These are phyloP conservation scores for Ptychoptera albimana DNA, from an alignment of 2,888 invertebrate genomes.

Conservation along the genomic window DNA sequence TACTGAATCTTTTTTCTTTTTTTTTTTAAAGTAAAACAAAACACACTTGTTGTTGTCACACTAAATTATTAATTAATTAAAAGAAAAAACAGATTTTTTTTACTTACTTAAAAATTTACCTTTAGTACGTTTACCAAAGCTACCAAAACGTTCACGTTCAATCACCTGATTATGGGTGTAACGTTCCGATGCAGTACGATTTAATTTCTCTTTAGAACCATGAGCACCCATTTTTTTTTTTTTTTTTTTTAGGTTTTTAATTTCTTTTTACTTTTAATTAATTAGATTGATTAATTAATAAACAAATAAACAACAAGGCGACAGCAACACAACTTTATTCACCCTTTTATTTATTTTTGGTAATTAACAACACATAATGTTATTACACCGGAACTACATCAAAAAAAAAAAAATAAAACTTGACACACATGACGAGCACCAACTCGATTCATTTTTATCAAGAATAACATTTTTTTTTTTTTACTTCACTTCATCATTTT, in stretches of 20 bases:
- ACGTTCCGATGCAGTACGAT: conserved; percentile 45
- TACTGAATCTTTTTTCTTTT: too few relatives aligned
- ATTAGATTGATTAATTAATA: background rate
- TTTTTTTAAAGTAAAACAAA: too few relatives aligned
- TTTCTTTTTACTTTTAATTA: too few relatives aligned
- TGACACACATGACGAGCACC: too few relatives aligned
- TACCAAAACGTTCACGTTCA: conserved; percentile 50
- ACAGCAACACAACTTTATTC: background rate
- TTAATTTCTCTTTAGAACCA: conserved; percentile 59
- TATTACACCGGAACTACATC: too few relatives aligned
- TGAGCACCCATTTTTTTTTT: conserved; percentile 50
- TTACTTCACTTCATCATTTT: too few relatives aligned
- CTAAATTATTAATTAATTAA: too few relatives aligned
- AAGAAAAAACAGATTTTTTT: too few relatives aligned
- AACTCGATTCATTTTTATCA: too few relatives aligned
- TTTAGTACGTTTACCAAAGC: conserved; percentile 47
- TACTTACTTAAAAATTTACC: conserved; percentile 10
- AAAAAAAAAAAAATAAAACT: too few relatives aligned
- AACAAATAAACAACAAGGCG: background rate
- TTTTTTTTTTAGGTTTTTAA: background rate
- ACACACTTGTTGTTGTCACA: too few relatives aligned
- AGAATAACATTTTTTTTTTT: too few relatives aligned
- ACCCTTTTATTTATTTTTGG: background rate
- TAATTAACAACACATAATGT: background rate
- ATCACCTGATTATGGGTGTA: conserved; percentile 36